Evolutionary conservation across 2,797 vertebrate species (phyloP).

Genomic region (Anolis apletophallus): DNA sequence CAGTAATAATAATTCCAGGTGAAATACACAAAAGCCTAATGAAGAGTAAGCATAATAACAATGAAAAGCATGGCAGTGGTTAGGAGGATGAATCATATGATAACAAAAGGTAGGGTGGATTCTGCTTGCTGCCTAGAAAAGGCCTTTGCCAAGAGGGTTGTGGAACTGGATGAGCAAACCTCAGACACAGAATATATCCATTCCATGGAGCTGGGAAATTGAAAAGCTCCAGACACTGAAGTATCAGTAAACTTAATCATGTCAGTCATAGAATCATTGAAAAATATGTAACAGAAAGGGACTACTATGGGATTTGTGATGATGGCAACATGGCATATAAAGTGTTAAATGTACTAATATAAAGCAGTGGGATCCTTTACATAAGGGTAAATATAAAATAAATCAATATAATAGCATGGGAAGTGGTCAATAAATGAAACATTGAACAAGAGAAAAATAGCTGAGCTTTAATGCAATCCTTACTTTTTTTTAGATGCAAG

Average conservation of each 20-base stretch:
- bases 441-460: not conserved
- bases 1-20: not conserved
- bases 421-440: not conserved
- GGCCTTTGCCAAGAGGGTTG: not conserved
- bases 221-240: not conserved
- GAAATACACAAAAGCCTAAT: not conserved
- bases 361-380: not conserved
- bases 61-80: not conserved
- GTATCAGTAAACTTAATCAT: not conserved
- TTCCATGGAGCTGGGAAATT: not conserved
- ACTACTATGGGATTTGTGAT: not conserved
- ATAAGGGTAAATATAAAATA: not conserved
- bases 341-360: not conserved
- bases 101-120: not conserved
- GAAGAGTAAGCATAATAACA: not conserved
- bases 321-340: not conserved
- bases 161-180: not conserved
- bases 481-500: not conserved
- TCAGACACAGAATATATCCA: not conserved
- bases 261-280: not conserved
- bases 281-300: not conserved
- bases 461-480: not conserved
- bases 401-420: not conserved
- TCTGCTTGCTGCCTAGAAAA: not conserved
- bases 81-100: not conserved